These are phyloP conservation scores for Pholis gunnellus DNA, from an alignment of 2,113 vertebrate genomes.

Conservation along the genomic window DNA sequence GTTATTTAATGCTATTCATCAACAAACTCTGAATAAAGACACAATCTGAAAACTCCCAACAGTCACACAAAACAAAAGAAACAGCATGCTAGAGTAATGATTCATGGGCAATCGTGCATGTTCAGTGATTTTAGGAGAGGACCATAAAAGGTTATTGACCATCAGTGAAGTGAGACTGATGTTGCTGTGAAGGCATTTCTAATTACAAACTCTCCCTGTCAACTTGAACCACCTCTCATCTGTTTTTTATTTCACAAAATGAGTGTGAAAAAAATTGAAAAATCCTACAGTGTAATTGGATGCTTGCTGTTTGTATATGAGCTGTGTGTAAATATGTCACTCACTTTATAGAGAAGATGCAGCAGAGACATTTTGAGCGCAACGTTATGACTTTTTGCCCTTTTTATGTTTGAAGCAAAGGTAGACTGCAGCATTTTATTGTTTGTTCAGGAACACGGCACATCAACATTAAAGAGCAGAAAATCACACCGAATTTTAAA, in stretches of 20 bases:
- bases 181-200: conserved; percentile 31
- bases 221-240: conserved; percentile 1
- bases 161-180: conserved; percentile 53
- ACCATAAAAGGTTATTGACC: conserved; percentile 63
- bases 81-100: conserved; percentile 34
- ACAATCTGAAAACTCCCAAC: conserved; percentile 23
- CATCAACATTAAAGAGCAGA: conserved; percentile 47
- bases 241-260: conserved; percentile 27
- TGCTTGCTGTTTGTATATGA: neutral
- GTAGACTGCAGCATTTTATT: conserved; percentile 30
- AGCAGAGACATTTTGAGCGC: conserved; percentile 20
- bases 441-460: conserved; percentile 33
- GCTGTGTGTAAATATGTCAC: conserved; percentile 2
- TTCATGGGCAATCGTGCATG: conserved; percentile 43
- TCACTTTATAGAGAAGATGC: neutral
- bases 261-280: neutral
- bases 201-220: conserved; percentile 30
- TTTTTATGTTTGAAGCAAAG: conserved; percentile 32
- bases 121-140: conserved; percentile 39
- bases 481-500: conserved; percentile 57
- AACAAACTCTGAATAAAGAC: conserved; percentile 42
- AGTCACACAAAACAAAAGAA: conserved; percentile 21
- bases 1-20: conserved; percentile 28
- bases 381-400: conserved; percentile 35
- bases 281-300: conserved; percentile 11